A percentile compares a stretch with the other conserved stretches of the same genome.
Evolutionary conservation across 2,888 invertebrate species (phyloP).

Genomic region (Trisateles emortualis): DNA sequence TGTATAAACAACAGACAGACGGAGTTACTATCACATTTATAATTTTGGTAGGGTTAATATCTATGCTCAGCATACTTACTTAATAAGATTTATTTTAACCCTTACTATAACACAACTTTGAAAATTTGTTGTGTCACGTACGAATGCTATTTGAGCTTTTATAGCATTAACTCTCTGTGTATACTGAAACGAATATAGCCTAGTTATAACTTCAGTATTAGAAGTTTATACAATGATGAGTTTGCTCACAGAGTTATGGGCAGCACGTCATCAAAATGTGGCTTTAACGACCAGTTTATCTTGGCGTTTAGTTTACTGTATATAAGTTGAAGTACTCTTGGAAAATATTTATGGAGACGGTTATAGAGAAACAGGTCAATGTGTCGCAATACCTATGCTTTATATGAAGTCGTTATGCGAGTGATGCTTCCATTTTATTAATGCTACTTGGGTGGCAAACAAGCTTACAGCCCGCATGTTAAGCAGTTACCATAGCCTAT

Average conservation of each 20-base stretch:
- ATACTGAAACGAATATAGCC: constrained; percentile 24
- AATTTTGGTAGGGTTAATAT: too few species aligned
- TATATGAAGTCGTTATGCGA: too few species aligned
- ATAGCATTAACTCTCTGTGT: constrained; percentile 29
- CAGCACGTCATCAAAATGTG: constrained; percentile 19
- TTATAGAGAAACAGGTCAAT: not conserved
- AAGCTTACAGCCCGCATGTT: too few species aligned
- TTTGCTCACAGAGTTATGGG: constrained; percentile 23
- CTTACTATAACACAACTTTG: too few species aligned
- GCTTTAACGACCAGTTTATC: constrained; percentile 38
- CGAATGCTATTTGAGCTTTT: constrained; percentile 8
- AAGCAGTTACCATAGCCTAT: too few species aligned
- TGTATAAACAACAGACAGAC: too few species aligned
- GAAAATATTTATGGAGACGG: not conserved
- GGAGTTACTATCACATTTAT: too few species aligned
- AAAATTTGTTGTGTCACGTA: not conserved
- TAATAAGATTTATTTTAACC: too few species aligned
- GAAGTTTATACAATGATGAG: constrained; percentile 31
- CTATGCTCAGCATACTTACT: too few species aligned
- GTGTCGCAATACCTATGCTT: not conserved
- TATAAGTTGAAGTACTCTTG: not conserved
- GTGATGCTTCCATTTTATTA: too few species aligned
- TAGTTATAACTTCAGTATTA: constrained; percentile 22
- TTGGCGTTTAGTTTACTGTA: constrained; percentile 4
- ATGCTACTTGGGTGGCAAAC: too few species aligned